These are phyloP conservation scores for Morelia viridis DNA, from an alignment of 2,797 vertebrate species.

Conservation along the genomic window DNA sequence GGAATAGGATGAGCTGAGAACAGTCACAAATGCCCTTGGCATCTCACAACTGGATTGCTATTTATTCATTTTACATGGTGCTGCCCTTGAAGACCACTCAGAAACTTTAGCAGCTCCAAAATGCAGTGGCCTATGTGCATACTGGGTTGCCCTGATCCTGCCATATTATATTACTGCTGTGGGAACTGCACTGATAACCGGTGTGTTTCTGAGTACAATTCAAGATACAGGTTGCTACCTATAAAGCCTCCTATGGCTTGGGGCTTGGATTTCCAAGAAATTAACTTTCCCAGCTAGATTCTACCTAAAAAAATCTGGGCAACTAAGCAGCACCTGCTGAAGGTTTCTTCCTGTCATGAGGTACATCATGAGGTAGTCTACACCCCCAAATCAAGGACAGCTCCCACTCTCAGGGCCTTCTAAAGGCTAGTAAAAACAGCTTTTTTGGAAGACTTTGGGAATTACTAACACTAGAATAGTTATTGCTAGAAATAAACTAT, in stretches of 20 bases:
- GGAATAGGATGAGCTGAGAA: not conserved
- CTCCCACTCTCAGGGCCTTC: not conserved
- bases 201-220: not conserved
- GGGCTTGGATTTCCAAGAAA: not conserved
- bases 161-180: not conserved
- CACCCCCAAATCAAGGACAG: not conserved
- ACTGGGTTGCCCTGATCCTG: not conserved
- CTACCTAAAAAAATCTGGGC: not conserved
- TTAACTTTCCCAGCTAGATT: not conserved
- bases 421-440: not conserved
- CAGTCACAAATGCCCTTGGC: not conserved
- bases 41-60: not conserved
- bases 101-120: not conserved
- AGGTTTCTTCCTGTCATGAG: not conserved
- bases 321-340: not conserved
- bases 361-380: not conserved
- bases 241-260: not conserved
- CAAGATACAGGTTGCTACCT: not conserved
- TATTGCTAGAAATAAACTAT: not conserved
- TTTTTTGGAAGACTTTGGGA: not conserved
- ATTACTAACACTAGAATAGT: not conserved
- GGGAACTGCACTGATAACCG: not conserved
- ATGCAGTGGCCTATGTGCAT: not conserved
- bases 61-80: not conserved
- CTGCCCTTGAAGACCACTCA: not conserved